Percentiles rank a stretch among this genome's conserved stretches.
Evolutionary conservation across 2,888 invertebrate genomes (phyloP).

Genomic region (Scotopteryx bipunctaria): DNA sequence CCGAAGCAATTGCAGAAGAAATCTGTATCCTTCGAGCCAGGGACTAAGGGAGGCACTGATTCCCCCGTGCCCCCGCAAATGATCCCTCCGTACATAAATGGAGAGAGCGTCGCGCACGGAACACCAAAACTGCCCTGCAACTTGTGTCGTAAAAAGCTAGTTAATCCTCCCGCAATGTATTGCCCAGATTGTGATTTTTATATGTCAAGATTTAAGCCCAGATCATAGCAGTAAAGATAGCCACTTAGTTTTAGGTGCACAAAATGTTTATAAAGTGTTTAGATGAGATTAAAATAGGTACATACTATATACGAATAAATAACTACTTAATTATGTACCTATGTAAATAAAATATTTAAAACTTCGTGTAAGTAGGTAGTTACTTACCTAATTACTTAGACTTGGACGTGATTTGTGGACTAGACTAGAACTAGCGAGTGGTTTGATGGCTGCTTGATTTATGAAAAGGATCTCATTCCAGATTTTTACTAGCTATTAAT

Average conservation of each 20-base stretch:
- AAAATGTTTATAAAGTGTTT: conserved; percentile 1
- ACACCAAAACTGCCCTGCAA: conserved; percentile 88
- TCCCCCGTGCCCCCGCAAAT: conserved; percentile 73
- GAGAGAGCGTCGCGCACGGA: conserved; percentile 54
- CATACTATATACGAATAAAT: too few relatives aligned
- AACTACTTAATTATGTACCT: too few relatives aligned
- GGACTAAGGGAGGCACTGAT: conserved; percentile 86
- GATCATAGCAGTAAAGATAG: conserved; percentile 65
- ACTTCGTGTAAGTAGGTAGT: conserved; percentile 1
- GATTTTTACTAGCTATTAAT: conserved; percentile 45
- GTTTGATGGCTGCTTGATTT: conserved; percentile 36
- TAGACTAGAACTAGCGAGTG: conserved; percentile 1
- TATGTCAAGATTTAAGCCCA: conserved; percentile 92
- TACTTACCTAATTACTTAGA: neutral
- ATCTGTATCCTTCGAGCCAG: conserved; percentile 88
- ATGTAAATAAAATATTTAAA: conserved; percentile 31
- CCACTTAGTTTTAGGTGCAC: conserved; percentile 14
- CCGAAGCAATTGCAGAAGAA: conserved; percentile 87
- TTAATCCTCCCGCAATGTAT: conserved; percentile 90
- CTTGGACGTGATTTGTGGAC: conserved; percentile 3
- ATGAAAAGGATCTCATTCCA: conserved; percentile 68
- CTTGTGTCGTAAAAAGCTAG: conserved; percentile 93
- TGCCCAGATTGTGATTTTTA: conserved; percentile 97
- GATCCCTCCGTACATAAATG: conserved; percentile 53
- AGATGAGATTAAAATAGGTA: conserved; percentile 12